phyloP scores from a whole-genome alignment of 2,113 vertebrate genomes.

The Clarias gariepinus region DNA sequence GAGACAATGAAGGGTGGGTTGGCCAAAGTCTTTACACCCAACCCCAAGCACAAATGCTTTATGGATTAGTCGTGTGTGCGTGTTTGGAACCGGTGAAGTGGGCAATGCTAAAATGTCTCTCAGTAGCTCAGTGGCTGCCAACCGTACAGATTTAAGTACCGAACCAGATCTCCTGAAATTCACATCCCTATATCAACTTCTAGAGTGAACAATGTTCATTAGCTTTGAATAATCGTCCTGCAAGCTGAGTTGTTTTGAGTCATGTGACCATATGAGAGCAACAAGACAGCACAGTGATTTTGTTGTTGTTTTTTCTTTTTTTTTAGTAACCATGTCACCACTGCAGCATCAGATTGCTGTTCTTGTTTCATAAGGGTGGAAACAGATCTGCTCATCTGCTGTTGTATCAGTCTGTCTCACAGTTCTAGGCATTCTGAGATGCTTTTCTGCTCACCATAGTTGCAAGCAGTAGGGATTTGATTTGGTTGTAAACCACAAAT shows the following conservation, averaged over 20 bases:
- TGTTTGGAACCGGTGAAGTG: conserved; percentile 20
- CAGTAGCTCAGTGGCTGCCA: background rate
- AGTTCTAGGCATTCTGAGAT: background rate
- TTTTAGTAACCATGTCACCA: background rate
- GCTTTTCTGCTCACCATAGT: background rate
- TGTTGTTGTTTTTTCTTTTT: too few species aligned
- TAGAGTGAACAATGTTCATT: background rate
- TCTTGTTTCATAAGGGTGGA: background rate
- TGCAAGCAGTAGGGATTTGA: background rate
- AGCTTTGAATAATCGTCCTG: background rate
- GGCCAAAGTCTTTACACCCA: conserved; percentile 34
- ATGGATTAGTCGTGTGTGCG: conserved; percentile 37
- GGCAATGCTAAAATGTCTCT: background rate
- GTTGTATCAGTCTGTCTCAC: background rate
- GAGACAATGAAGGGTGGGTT: conserved; percentile 12
- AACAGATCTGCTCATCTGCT: background rate
- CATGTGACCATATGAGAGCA: background rate
- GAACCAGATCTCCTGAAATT: background rate
- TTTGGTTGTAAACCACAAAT: too few species aligned
- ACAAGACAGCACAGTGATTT: background rate
- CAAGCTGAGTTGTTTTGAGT: background rate
- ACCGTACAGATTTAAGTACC: background rate
- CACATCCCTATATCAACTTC: background rate
- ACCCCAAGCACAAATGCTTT: conserved; percentile 33
- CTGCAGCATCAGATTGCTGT: background rate